A percentile compares a stretch with the other conserved stretches of the same genome.
Conservation (phyloP, 2,888 invertebrate species). For the Dolomedes plantarius region DNA sequence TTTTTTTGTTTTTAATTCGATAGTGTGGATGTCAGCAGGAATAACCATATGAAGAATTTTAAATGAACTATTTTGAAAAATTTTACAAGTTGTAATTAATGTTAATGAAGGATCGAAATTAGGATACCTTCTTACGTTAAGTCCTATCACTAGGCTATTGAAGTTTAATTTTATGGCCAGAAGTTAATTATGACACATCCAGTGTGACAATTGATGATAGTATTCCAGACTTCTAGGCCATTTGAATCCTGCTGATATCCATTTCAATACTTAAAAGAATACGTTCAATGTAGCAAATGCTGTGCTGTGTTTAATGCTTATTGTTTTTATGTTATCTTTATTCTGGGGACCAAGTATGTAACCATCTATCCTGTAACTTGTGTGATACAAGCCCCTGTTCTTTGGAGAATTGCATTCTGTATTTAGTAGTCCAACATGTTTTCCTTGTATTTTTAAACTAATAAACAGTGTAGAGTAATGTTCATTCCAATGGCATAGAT, state of each 20-base stretch:
- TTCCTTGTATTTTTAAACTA: conserved; percentile 31
- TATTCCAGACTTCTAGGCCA: too few relatives aligned
- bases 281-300: conserved; percentile 5
- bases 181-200: too few relatives aligned
- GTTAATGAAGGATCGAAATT: too few relatives aligned
- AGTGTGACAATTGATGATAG: too few relatives aligned
- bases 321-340: conserved; percentile 4
- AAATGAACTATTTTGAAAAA: too few relatives aligned
- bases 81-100: too few relatives aligned
- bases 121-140: too few relatives aligned
- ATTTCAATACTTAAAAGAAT: conserved; percentile 4
- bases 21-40: background rate
- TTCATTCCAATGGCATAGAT: conserved; percentile 60
- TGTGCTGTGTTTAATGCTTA: conserved; percentile 4
- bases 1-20: background rate
- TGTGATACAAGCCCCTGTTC: conserved; percentile 57
- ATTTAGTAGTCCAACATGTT: conserved; percentile 59
- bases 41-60: too few relatives aligned
- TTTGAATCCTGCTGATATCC: background rate
- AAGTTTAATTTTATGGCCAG: too few relatives aligned
- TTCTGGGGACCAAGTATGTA: conserved; percentile 18
- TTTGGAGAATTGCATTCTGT: conserved; percentile 70
- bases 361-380: background rate
- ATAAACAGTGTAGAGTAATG: conserved; percentile 51
- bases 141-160: too few relatives aligned